Evolutionary conservation across 2,888 invertebrate species (phyloP), one percentile per base, ranked within the genome.

Genomic region (Bombylius major): DNA sequence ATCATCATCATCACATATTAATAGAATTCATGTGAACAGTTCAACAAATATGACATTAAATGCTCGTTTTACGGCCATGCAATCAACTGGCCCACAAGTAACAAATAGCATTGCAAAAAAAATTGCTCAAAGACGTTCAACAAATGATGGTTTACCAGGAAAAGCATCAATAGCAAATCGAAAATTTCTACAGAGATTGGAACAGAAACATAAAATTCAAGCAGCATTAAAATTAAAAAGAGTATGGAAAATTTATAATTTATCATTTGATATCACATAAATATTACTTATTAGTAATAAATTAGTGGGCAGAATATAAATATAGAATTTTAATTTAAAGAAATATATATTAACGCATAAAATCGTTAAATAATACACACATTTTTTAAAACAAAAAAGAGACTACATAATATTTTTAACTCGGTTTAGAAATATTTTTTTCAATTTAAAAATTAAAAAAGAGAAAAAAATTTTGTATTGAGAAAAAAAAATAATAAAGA

Each of bases 1-100:
- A 51, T 13, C 50, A 53, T 57, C 64, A 51, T 13, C 50, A 53
- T 33, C 53, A 46, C 50, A 56, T 42, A 59, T 65, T 58, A 67
- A 64, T 55, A 67, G 66, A 64, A 68, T 68, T 53, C 68, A 70
- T 58, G 65, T 68, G 4, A 71, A 77, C 42, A 76, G 75, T 54
- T 71, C 78, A 13, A 82, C 82, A 12, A 69, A 68, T 55, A 67
- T 75, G 57, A 70, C 75, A 34, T 62, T 76, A 23, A 76, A 75
- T 60, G 75, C 75, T 57, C 70, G 75, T 33, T 76, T 76, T 55
- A 73, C 75, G 45, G 70, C 70, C 54, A 69, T 73, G 53, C 69
- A 71, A 54, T 63, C 67, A 32, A 55, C 50, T 47, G 49, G 31
- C 59, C 62, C 33, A 60, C 57, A 46, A 57, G 6, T 32, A 6